phyloP scores from a whole-genome alignment of 2,113 vertebrate species.

The Cyprinodon variegatus region DNA sequence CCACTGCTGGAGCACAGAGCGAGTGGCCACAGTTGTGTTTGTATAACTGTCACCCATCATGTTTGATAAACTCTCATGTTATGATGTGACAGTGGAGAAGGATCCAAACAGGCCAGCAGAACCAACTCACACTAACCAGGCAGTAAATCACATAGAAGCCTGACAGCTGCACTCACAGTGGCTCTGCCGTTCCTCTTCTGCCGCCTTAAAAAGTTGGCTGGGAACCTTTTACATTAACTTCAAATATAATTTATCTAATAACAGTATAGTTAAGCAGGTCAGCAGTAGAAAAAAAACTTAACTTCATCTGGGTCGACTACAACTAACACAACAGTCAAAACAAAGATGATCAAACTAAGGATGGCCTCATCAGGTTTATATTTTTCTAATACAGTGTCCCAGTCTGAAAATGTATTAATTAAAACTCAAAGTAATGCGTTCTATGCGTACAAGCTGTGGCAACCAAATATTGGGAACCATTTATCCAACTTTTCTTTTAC shows the following conservation, averaged over 20 bases:
- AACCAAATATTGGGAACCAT: no score
- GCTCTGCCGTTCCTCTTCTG: neutral
- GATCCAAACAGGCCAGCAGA: neutral
- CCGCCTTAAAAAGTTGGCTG: neutral
- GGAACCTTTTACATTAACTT: neutral
- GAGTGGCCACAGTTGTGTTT: neutral
- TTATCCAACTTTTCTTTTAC: no score
- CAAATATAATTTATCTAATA: neutral
- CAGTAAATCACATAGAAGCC: neutral
- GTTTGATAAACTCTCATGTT: neutral
- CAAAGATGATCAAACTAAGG: no score
- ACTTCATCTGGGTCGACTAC: neutral
- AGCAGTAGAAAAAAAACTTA: neutral
- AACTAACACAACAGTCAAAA: neutral
- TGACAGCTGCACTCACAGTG: neutral
- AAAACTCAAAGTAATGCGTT: no score
- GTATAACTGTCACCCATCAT: neutral
- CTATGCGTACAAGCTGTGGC: no score
- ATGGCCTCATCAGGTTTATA: no score
- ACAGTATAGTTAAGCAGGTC: neutral
- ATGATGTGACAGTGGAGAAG: neutral
- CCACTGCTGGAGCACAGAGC: neutral
- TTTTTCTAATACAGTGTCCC: no score
- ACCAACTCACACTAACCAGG: neutral
- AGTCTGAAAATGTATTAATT: no score